A percentile compares a stretch with the other conserved stretches of the same genome.
These are phyloP conservation scores for Suillia variegata DNA, from an alignment of 2,888 invertebrate genomes.

Conservation along the genomic window DNA sequence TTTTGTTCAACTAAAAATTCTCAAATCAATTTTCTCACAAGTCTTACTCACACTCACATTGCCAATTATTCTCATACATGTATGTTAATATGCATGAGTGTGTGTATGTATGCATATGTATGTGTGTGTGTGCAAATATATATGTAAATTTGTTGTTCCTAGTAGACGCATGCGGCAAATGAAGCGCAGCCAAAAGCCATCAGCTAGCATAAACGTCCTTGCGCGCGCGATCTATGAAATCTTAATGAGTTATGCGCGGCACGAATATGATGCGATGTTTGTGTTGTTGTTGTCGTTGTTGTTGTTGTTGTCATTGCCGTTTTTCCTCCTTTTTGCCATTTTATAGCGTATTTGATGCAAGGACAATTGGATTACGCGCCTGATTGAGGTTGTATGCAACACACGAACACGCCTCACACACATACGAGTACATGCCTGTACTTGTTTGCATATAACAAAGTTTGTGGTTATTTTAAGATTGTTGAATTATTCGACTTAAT, in stretches of 20 bases:
- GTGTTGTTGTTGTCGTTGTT: no score
- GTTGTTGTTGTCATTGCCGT: no score
- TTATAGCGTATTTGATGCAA: conserved; percentile 3
- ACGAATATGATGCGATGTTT: conserved; percentile 9
- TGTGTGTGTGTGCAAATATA: no score
- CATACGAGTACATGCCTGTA: not conserved
- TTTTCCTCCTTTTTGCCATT: not conserved
- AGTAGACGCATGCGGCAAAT: not conserved
- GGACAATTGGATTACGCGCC: conserved; percentile 16
- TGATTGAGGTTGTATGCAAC: conserved; percentile 12
- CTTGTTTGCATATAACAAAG: not conserved
- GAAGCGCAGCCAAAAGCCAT: not conserved
- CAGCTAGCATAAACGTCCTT: not conserved
- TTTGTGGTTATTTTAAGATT: no score
- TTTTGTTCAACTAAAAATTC: no score
- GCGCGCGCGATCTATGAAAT: conserved; percentile 4
- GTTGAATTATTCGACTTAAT: no score
- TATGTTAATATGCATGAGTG: no score
- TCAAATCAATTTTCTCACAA: no score
- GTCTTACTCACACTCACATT: no score
- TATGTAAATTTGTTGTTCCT: not conserved
- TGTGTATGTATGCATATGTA: no score
- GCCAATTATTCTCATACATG: no score
- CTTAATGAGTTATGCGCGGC: conserved; percentile 19
- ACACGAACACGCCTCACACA: not conserved